Conservation (phyloP, 2,888 invertebrate genomes). For the Petrolisthes cinctipes region DNA sequence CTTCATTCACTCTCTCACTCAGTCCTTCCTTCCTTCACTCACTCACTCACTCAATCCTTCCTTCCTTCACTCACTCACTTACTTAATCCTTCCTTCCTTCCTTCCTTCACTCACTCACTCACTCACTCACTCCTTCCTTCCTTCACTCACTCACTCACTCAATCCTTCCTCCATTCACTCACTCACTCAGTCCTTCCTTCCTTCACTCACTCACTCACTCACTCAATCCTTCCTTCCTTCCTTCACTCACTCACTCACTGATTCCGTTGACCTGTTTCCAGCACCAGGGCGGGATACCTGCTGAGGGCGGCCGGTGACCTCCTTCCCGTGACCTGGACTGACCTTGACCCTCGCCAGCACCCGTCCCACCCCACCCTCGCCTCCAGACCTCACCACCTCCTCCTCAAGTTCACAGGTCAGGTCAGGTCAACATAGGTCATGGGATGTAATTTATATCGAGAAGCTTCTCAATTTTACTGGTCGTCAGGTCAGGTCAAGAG, state of each 20-base stretch:
- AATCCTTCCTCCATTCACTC: background rate
- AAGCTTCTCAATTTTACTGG: background rate
- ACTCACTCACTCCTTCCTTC: background rate
- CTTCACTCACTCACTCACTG: background rate
- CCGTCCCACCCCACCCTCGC: slow-evolving; percentile 10
- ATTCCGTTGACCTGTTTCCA: background rate
- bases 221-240: background rate
- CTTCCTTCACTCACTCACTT: background rate
- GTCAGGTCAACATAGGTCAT: background rate
- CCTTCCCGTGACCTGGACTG: slow-evolving; percentile 36
- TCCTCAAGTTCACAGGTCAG: slow-evolving; percentile 51
- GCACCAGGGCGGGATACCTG: slow-evolving; percentile 35
- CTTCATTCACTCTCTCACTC: no score
- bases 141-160: background rate
- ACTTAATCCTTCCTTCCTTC: no score
- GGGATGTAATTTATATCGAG: no score
- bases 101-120: slow-evolving; percentile 13
- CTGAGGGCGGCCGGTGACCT: slow-evolving; percentile 40
- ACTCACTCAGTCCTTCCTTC: background rate
- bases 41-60: background rate
- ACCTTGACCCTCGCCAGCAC: slow-evolving; percentile 24
- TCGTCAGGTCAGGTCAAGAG: no score
- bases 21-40: no score
- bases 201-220: no score
- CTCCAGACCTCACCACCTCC: slow-evolving; percentile 32